Evolutionary conservation across 2,113 vertebrate genomes (phyloP).

Genomic region (Toxostoma redivivum): DNA sequence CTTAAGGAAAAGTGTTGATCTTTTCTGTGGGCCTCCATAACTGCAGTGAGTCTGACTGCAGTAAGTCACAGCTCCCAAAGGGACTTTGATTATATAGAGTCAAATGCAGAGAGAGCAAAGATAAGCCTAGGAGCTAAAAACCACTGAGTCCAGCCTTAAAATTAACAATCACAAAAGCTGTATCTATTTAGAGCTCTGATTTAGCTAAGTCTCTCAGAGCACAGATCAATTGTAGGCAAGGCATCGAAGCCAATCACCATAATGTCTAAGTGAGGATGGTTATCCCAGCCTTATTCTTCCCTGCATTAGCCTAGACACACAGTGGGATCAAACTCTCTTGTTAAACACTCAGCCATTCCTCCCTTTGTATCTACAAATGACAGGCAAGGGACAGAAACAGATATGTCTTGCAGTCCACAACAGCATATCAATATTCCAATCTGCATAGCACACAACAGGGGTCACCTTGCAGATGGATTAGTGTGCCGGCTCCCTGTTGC

Average conservation of each 20-base stretch:
- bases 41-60: slow-evolving; percentile 5
- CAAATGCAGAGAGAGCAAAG: slow-evolving; percentile 14
- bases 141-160: slow-evolving; percentile 25
- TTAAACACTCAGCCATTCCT: slow-evolving; percentile 7
- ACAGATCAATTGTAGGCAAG: not conserved
- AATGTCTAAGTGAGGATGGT: not conserved
- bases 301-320: not conserved
- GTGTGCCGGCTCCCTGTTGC: slow-evolving; percentile 7
- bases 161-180: slow-evolving; percentile 45
- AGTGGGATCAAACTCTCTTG: slow-evolving; percentile 18
- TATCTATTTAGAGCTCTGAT: slow-evolving; percentile 54
- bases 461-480: slow-evolving; percentile 65
- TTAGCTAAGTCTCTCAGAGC: slow-evolving; percentile 35
- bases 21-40: slow-evolving; percentile 16
- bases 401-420: slow-evolving; percentile 18
- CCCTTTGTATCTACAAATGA: slow-evolving; percentile 13
- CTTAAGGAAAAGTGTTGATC: slow-evolving; percentile 44
- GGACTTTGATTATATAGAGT: slow-evolving; percentile 34
- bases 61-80: slow-evolving; percentile 43
- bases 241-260: not conserved
- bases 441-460: slow-evolving; percentile 36
- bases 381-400: slow-evolving; percentile 32
- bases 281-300: slow-evolving; percentile 25
- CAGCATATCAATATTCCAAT: slow-evolving; percentile 42
- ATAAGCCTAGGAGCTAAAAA: slow-evolving; percentile 25